Evolutionary conservation across 2,797 vertebrate genomes (phyloP).

Genomic region (Parambassis ranga): DNA sequence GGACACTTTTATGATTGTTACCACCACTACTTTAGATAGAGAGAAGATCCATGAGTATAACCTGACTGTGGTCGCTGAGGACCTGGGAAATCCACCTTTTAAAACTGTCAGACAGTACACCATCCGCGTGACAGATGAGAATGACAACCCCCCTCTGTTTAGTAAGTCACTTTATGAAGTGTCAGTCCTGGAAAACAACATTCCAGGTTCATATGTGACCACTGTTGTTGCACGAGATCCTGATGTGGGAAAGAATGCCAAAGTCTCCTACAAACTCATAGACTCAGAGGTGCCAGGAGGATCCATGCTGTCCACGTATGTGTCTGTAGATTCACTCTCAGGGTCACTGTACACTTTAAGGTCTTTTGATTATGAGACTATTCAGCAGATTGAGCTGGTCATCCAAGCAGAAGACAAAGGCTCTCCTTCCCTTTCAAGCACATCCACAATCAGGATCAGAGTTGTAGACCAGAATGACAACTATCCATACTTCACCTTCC

Average conservation of each 20-base stretch:
- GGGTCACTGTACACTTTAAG: conserved; percentile 69
- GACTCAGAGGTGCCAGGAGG: conserved; percentile 70
- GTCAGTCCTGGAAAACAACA: conserved; percentile 82
- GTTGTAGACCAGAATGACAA: conserved; percentile 82
- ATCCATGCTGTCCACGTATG: conserved; percentile 67
- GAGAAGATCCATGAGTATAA: conserved; percentile 83
- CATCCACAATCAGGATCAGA: conserved; percentile 57
- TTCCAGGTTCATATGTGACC: conserved; percentile 80
- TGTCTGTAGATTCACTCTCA: conserved; percentile 68
- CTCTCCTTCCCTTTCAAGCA: conserved; percentile 59
- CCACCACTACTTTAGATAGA: conserved; percentile 74
- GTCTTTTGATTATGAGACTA: conserved; percentile 72
- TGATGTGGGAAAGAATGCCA: conserved; percentile 66
- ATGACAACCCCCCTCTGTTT: conserved; percentile 82
- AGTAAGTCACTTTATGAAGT: conserved; percentile 79
- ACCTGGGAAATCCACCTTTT: conserved; percentile 77
- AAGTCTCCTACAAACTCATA: conserved; percentile 76
- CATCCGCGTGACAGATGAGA: conserved; percentile 81
- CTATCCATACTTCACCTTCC: conserved; percentile 69
- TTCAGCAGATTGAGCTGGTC: conserved; percentile 67
- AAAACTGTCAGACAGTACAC: conserved; percentile 81
- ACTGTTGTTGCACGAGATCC: conserved; percentile 79
- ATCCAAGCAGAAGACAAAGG: conserved; percentile 74
- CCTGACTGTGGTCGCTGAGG: conserved; percentile 79
- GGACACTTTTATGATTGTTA: conserved; percentile 83